Percentiles rank a stretch among this genome's conserved stretches.
These are phyloP conservation scores for Zaprionus lineosus DNA, from an alignment of 2,888 invertebrate genomes.

Conservation along the genomic window DNA sequence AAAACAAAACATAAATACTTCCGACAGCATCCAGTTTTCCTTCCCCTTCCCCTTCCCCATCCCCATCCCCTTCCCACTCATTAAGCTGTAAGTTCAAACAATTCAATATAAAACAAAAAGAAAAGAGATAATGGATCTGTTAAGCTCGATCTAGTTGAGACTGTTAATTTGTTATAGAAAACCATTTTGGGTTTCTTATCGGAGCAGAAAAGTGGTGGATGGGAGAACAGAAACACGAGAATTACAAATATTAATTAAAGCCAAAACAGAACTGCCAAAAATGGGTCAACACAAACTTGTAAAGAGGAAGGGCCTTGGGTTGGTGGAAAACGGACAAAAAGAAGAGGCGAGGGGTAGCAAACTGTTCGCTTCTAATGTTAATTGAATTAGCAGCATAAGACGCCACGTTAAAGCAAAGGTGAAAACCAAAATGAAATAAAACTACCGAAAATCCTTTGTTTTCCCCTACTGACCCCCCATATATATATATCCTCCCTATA, in stretches of 20 bases:
- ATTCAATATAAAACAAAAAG: too few relatives aligned
- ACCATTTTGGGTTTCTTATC: slow-evolving; percentile 44
- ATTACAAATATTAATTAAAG: slow-evolving; percentile 65
- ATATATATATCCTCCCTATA: neutral
- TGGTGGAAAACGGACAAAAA: neutral
- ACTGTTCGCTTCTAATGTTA: slow-evolving; percentile 46
- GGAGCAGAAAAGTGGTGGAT: neutral
- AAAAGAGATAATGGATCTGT: slow-evolving; percentile 37
- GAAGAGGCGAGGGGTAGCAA: neutral
- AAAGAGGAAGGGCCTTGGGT: neutral
- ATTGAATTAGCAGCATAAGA: slow-evolving; percentile 59
- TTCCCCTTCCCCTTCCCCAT: too few relatives aligned
- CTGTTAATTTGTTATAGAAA: slow-evolving; percentile 39
- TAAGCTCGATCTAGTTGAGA: slow-evolving; percentile 32
- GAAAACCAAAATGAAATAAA: slow-evolving; percentile 6
- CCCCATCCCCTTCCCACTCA: too few relatives aligned
- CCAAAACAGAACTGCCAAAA: slow-evolving; percentile 32
- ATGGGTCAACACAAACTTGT: slow-evolving; percentile 48
- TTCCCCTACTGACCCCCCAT: neutral
- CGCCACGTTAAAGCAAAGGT: slow-evolving; percentile 40
- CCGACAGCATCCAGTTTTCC: too few relatives aligned
- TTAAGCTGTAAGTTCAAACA: too few relatives aligned
- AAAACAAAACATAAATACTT: too few relatives aligned
- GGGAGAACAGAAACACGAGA: slow-evolving; percentile 20
- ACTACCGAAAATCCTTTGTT: neutral